Percentiles rank a stretch among this genome's conserved stretches.
Evolutionary conservation across 2,797 vertebrate genomes (phyloP).

Genomic region (Apogon hyalosoma): DNA sequence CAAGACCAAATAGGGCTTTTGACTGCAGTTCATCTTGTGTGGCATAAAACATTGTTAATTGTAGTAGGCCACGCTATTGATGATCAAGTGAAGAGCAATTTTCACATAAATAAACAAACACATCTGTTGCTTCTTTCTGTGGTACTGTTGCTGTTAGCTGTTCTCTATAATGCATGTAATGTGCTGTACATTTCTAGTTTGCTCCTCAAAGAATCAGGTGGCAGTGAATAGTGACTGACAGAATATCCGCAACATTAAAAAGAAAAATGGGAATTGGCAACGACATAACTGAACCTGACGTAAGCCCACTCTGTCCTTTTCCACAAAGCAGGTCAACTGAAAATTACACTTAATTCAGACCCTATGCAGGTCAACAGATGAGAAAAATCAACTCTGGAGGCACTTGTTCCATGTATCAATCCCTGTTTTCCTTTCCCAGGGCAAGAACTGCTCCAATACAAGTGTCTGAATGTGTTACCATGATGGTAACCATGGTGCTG

Average conservation of each 20-base stretch:
- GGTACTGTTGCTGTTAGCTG: not conserved
- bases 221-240: constrained; percentile 1
- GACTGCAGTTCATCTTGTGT: not conserved
- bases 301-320: not conserved
- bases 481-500: constrained; percentile 81
- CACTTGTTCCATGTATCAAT: constrained; percentile 73
- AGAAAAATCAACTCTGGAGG: constrained; percentile 64
- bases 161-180: not conserved
- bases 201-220: not conserved
- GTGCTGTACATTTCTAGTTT: not conserved
- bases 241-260: constrained; percentile 1
- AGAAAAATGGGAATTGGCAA: not conserved
- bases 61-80: not conserved
- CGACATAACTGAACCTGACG: not conserved
- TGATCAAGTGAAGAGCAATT: too few species aligned
- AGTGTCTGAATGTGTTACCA: constrained; percentile 78
- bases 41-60: not conserved
- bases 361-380: constrained; percentile 64
- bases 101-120: too few species aligned
- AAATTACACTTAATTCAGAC: constrained; percentile 30
- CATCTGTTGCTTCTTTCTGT: too few species aligned
- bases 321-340: constrained; percentile 27
- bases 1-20: not conserved
- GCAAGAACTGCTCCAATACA: constrained; percentile 68
- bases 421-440: constrained; percentile 86